Conservation (phyloP, 2,113 vertebrate genomes). For the Rhinolophus sinicus region DNA sequence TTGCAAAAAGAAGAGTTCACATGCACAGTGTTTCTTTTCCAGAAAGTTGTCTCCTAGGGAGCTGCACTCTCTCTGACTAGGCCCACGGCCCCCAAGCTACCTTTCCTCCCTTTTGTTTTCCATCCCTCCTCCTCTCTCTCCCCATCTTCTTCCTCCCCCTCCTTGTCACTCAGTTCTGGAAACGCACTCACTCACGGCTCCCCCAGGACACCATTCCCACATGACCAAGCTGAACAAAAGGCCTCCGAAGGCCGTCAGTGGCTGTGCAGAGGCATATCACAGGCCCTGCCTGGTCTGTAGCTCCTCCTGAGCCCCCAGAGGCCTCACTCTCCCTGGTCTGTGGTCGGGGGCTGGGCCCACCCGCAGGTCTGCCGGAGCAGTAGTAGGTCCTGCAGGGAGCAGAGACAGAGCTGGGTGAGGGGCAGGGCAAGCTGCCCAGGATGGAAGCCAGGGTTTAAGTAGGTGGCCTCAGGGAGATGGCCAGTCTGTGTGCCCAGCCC, state of each 20-base stretch:
- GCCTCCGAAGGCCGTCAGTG: background rate
- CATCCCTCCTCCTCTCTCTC: background rate
- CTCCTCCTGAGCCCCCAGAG: rapidly evolving
- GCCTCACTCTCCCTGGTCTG: background rate
- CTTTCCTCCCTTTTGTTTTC: background rate
- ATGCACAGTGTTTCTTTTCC: rapidly evolving
- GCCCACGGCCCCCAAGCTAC: rapidly evolving
- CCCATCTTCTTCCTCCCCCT: background rate
- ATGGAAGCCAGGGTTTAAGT: background rate
- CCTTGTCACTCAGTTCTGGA: background rate
- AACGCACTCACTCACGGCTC: background rate
- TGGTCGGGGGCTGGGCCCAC: background rate
- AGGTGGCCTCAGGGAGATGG: background rate
- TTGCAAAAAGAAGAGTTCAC: background rate
- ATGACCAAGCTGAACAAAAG: background rate
- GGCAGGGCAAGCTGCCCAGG: background rate
- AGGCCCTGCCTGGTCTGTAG: background rate
- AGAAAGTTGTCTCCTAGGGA: background rate
- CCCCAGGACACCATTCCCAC: background rate
- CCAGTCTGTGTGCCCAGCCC: background rate
- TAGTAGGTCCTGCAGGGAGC: rapidly evolving
- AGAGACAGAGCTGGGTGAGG: rapidly evolving
- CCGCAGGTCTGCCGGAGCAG: background rate
- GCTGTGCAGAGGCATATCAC: rapidly evolving
- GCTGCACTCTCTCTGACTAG: rapidly evolving